phyloP scores from a whole-genome alignment of 2,113 vertebrate genomes.

The Furnarius figulus region DNA sequence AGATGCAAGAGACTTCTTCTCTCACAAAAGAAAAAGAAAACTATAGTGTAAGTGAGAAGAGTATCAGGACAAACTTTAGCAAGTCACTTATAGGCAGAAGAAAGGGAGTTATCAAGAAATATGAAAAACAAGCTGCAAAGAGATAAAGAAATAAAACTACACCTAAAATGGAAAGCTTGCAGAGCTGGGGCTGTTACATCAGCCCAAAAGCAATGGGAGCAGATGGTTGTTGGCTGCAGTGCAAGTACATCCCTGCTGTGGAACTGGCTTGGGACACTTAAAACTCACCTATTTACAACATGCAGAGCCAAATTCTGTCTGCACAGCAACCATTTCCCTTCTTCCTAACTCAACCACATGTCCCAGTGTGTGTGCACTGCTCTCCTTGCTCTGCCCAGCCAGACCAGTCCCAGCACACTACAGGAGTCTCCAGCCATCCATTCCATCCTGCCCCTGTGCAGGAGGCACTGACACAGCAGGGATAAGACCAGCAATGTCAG shows the following conservation, averaged over 20 bases:
- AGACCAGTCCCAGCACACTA: neutral
- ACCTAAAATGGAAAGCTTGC: neutral
- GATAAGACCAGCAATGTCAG: neutral
- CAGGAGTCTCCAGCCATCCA: neutral
- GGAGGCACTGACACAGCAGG: neutral
- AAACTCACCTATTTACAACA: neutral
- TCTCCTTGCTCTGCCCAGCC: neutral
- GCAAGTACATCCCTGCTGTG: neutral
- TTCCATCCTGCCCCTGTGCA: neutral
- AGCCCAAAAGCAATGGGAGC: neutral
- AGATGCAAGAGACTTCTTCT: neutral
- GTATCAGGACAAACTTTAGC: neutral
- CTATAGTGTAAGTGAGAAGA: neutral
- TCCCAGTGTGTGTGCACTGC: rapidly evolving
- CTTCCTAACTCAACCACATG: neutral
- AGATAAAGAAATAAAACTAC: neutral
- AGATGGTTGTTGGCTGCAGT: neutral
- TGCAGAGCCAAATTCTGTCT: neutral
- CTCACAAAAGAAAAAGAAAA: neutral
- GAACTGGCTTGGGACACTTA: neutral
- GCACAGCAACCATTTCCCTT: neutral
- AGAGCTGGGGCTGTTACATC: neutral
- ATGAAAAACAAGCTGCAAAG: neutral
- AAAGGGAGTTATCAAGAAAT: neutral
- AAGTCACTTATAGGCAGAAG: neutral